Base-by-base conservation (phyloP, 2,113 vertebrate species). In the Hyaena hyaena region DNA sequence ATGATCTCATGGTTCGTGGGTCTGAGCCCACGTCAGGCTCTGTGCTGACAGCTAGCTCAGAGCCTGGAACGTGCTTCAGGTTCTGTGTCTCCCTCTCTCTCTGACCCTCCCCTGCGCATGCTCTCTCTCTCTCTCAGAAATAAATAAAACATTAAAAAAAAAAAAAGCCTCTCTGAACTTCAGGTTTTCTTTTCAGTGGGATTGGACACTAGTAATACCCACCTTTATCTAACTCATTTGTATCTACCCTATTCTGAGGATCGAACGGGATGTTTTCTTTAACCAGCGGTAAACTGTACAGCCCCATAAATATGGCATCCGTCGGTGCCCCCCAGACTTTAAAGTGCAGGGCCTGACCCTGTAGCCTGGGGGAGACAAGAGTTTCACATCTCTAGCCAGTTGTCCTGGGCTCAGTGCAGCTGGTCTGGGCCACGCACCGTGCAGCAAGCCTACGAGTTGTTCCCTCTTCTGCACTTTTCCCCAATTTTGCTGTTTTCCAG, bases 271-370 rank as follows among this genome's bases (percentile, higher is more conserved):
- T 17, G n/a, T 24, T 74, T 63, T 28, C 45, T 31, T 17, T 9
- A 69, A 45, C 43, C 26, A 45, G 23, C 7, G 84, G 35, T 1
- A 86, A 68, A 65, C 11, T 4, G n/a, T 7, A 77, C 0, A n/a
- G 24, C n/a, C 4, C 61, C 53, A 43, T 21, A 5, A 28, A 48
- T 45, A 31, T 0, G 55, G 23, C 3, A 3, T 2, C 0, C 0
- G 10, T 9, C 26, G 7, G 53, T 0, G 0, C 26, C 66, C 68
- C 55, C 28, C 35, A 82, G 35, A 39, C 24, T 24, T 35, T 16
- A 21, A n/a, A 0, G 10, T 0, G 11, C 33, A 58, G 28, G 43
- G 61, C 26, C 28, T 53, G 26, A 66, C 4, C 76, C 66, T 5
- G 1, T 8, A 48, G 35, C 17, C 53, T 9, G 1, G 15, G 73